These are phyloP conservation scores for Aspidiotus rigidus DNA, from an alignment of 2,888 invertebrate species.

Conservation along the genomic window DNA sequence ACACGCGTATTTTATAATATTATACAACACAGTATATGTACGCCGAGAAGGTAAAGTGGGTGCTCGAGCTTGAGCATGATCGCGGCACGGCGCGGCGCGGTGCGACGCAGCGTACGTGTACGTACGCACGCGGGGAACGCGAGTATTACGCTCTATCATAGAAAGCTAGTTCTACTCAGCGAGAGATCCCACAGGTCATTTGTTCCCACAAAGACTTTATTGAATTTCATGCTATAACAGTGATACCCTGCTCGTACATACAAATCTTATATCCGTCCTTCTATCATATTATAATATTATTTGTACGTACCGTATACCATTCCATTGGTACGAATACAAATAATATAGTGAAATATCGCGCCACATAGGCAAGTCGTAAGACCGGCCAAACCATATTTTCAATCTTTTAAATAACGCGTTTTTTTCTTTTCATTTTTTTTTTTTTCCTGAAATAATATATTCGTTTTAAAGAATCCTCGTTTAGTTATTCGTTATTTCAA, in stretches of 20 bases:
- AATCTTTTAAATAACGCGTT: not conserved
- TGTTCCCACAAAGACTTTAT: slow-evolving; percentile 27
- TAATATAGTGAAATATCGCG: not conserved
- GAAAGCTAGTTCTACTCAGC: slow-evolving; percentile 32
- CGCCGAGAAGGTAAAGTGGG: slow-evolving; percentile 8
- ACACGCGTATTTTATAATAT: not conserved
- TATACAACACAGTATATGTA: too few species aligned
- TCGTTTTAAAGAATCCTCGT: slow-evolving; percentile 2
- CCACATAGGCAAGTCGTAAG: too few species aligned
- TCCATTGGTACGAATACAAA: not conserved
- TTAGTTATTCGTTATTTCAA: not conserved
- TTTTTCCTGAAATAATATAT: not conserved
- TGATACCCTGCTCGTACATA: slow-evolving; percentile 1
- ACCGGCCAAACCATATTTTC: too few species aligned
- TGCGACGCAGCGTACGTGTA: slow-evolving; percentile 6
- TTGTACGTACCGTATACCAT: too few species aligned
- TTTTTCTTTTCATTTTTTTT: not conserved
- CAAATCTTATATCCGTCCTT: too few species aligned
- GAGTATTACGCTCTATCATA: not conserved
- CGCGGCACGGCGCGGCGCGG: too few species aligned
- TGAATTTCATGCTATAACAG: slow-evolving; percentile 27
- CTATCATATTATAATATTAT: too few species aligned
- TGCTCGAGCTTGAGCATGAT: slow-evolving; percentile 17
- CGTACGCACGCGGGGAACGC: not conserved
- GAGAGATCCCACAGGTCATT: slow-evolving; percentile 32